A percentile compares a stretch with the other conserved stretches of the same genome.
These are phyloP conservation scores for Syngnathoides biaculeatus DNA, from an alignment of 2,113 vertebrate genomes.

Conservation along the genomic window DNA sequence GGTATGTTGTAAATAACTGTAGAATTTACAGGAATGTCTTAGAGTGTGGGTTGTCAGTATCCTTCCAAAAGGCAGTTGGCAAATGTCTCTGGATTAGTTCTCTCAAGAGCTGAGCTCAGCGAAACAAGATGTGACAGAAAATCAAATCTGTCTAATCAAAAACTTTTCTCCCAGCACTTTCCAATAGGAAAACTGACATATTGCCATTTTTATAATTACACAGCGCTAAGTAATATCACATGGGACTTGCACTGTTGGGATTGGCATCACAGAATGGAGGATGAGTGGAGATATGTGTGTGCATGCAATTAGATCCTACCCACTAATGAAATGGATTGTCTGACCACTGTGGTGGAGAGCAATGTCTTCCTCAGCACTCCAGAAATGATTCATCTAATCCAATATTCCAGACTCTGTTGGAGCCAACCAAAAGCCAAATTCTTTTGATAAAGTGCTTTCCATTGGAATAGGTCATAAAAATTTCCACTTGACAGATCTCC, in stretches of 20 bases:
- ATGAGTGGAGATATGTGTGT: constrained; percentile 2
- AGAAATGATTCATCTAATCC: constrained; percentile 24
- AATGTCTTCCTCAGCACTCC: constrained; percentile 20
- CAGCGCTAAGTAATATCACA: constrained; percentile 23
- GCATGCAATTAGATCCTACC: constrained; percentile 2
- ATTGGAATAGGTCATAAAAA: not conserved
- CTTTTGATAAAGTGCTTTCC: not conserved
- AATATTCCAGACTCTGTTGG: constrained; percentile 1
- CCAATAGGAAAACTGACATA: constrained; percentile 44
- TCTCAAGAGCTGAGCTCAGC: constrained; percentile 38
- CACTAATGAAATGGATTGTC: constrained; percentile 54
- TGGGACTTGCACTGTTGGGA: constrained; percentile 7
- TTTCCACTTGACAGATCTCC: not conserved
- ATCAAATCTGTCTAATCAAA: constrained; percentile 18
- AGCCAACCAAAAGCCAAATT: constrained; percentile 5
- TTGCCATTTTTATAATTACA: constrained; percentile 35
- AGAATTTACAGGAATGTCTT: not conserved
- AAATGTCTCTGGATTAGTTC: constrained; percentile 25
- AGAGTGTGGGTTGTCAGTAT: not conserved
- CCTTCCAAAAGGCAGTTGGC: constrained; percentile 38
- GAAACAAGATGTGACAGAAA: constrained; percentile 28
- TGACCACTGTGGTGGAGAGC: constrained; percentile 15
- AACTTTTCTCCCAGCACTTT: constrained; percentile 14
- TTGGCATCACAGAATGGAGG: constrained; percentile 6
- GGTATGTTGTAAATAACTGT: too few relatives aligned